Conservation (phyloP, 2,797 vertebrate species). For the Acestrorhynchus altus region DNA sequence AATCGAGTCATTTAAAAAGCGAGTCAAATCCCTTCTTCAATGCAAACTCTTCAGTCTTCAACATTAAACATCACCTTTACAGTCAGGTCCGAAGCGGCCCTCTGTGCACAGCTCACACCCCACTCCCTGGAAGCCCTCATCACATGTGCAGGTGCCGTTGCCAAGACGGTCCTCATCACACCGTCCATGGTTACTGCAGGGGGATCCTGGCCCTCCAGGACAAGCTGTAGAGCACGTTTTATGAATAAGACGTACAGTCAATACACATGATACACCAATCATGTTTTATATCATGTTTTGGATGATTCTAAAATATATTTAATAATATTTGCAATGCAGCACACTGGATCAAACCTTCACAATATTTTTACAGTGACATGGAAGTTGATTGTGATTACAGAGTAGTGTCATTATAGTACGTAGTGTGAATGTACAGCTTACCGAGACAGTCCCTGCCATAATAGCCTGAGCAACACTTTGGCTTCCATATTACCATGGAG, state of each 20-base stretch:
- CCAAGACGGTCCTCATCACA: conserved; percentile 81
- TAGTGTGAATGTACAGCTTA: conserved; percentile 69
- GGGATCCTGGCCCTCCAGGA: conserved; percentile 80
- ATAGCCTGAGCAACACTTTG: conserved; percentile 89
- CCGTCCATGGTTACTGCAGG: conserved; percentile 82
- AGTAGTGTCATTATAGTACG: no score
- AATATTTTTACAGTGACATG: no score
- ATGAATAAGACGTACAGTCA: neutral
- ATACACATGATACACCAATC: neutral
- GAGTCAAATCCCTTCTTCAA: neutral
- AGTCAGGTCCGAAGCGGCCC: conserved; percentile 81
- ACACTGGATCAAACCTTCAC: no score
- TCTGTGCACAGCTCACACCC: conserved; percentile 85
- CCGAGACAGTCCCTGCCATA: conserved; percentile 90
- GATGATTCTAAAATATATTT: no score
- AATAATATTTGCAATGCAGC: no score
- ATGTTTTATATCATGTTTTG: no score
- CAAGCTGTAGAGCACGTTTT: conserved; percentile 77
- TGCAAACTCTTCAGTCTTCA: neutral
- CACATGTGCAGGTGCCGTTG: conserved; percentile 85
- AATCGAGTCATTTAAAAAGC: neutral
- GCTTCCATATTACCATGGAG: conserved; percentile 73
- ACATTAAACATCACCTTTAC: conserved; percentile 75
- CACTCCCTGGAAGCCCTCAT: conserved; percentile 80
- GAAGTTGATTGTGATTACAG: no score